Evolutionary conservation across 2,888 invertebrate species (phyloP).

Genomic region (Eupithecia tripunctaria): DNA sequence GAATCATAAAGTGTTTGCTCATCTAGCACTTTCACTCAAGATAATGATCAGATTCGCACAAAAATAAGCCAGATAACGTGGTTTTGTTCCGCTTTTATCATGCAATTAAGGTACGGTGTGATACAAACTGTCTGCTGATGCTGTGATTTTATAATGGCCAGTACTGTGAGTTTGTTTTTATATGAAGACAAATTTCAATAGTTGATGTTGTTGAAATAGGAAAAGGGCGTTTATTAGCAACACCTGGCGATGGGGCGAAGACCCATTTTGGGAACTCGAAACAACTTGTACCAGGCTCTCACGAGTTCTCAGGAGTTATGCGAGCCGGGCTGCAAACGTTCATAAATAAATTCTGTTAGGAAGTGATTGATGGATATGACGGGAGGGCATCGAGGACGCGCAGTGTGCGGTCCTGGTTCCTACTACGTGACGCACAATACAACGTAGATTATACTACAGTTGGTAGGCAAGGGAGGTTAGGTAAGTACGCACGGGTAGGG

Average conservation of each 20-base stretch:
- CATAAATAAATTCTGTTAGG: constrained; percentile 75
- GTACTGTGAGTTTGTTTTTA: not conserved
- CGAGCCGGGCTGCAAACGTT: constrained; percentile 56
- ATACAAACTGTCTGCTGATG: constrained; percentile 14
- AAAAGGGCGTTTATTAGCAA: not conserved
- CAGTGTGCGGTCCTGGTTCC: constrained; percentile 52
- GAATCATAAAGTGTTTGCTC: constrained; percentile 40
- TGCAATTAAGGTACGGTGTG: constrained; percentile 27
- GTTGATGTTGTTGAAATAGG: not conserved
- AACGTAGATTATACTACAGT: constrained; percentile 24
- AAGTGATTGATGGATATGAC: constrained; percentile 66
- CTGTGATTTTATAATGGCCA: not conserved
- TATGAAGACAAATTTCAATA: not conserved
- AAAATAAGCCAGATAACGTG: constrained; percentile 39
- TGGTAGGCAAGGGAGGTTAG: constrained; percentile 21
- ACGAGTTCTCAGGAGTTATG: constrained; percentile 42
- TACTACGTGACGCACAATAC: constrained; percentile 51
- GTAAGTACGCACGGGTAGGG: constrained; percentile 33
- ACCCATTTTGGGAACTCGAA: constrained; percentile 18
- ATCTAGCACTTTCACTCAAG: constrained; percentile 44
- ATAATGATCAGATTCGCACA: constrained; percentile 45
- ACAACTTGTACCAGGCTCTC: constrained; percentile 37
- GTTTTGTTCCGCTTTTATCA: constrained; percentile 34
- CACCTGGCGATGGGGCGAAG: constrained; percentile 10
- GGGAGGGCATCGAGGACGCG: constrained; percentile 40